A percentile compares a stretch with the other conserved stretches of the same genome.
phyloP scores from a whole-genome alignment of 2,888 invertebrate species.

The Harpagoxenus sublaevis region DNA sequence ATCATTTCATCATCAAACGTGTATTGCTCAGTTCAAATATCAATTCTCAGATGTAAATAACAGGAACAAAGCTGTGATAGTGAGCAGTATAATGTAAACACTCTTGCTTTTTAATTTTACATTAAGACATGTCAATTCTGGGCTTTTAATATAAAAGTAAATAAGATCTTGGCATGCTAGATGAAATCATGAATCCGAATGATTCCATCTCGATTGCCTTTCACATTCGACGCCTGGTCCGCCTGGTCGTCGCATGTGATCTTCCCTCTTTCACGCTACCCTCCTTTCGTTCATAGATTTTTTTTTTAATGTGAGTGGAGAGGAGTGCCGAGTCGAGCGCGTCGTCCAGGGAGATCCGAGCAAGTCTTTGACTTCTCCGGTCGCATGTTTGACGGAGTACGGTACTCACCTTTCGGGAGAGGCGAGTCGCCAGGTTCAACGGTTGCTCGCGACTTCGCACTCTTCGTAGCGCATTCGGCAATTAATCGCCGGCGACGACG shows the following conservation, averaged over 20 bases:
- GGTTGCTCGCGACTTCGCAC: neutral
- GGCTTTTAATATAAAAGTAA: neutral
- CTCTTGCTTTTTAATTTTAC: neutral
- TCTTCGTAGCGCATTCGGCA: neutral
- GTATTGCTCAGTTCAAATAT: neutral
- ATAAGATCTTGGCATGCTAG: neutral
- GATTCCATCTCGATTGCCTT: slow-evolving; percentile 8
- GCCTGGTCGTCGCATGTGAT: neutral
- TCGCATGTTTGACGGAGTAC: neutral
- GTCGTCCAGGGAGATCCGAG: neutral
- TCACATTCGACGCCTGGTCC: neutral
- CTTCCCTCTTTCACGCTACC: no score
- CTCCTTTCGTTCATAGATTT: neutral
- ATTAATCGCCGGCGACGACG: slow-evolving; percentile 9
- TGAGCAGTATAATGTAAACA: neutral
- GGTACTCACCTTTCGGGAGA: slow-evolving; percentile 28
- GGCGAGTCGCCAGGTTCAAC: neutral
- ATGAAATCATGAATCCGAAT: neutral
- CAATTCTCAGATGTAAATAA: neutral
- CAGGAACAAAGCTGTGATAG: neutral
- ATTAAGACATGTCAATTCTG: neutral
- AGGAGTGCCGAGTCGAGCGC: no score
- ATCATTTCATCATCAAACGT: neutral
- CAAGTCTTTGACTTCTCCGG: neutral
- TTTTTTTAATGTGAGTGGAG: neutral